These are phyloP conservation scores for Drosophila nigromelanica DNA, from an alignment of 1,140 invertebrate genomes.

Conservation along the genomic window DNA sequence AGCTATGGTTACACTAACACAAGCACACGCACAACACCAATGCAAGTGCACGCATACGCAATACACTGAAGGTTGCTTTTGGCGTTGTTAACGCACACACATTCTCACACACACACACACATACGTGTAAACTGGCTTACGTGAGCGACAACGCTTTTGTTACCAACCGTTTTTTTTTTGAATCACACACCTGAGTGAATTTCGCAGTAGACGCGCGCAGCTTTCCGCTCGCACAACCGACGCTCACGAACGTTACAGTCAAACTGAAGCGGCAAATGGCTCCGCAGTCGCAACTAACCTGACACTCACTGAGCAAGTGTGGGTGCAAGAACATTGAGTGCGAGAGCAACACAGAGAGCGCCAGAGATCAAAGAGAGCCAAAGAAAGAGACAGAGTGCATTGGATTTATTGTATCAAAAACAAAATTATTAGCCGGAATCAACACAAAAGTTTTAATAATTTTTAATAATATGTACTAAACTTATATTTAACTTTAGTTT, in stretches of 20 bases:
- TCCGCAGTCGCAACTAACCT: slow-evolving; percentile 12
- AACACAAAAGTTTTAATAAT: no score
- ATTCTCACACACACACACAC: slow-evolving; percentile 7
- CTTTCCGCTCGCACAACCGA: slow-evolving; percentile 53
- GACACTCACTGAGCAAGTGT: slow-evolving; percentile 17
- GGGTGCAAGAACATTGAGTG: slow-evolving; percentile 22
- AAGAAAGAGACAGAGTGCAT: background rate
- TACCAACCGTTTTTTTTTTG: slow-evolving; percentile 59
- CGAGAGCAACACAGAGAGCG: background rate
- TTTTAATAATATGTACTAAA: no score
- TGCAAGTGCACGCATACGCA: slow-evolving; percentile 26
- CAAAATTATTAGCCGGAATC: no score
- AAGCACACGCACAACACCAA: slow-evolving; percentile 29
- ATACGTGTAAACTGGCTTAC: slow-evolving; percentile 23
- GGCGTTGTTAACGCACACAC: slow-evolving; percentile 61
- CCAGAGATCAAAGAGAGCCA: slow-evolving; percentile 4
- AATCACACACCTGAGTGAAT: slow-evolving; percentile 52
- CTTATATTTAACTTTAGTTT: no score
- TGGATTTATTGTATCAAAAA: no score
- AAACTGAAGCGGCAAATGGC: slow-evolving; percentile 41
- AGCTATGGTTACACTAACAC: slow-evolving; percentile 30
- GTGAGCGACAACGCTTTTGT: slow-evolving; percentile 46
- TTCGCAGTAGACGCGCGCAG: slow-evolving; percentile 57
- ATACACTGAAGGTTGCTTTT: slow-evolving; percentile 36
- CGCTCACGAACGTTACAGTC: slow-evolving; percentile 52